Base-by-base conservation (phyloP, 2,797 vertebrate species). In the Mareca strepera region DNA sequence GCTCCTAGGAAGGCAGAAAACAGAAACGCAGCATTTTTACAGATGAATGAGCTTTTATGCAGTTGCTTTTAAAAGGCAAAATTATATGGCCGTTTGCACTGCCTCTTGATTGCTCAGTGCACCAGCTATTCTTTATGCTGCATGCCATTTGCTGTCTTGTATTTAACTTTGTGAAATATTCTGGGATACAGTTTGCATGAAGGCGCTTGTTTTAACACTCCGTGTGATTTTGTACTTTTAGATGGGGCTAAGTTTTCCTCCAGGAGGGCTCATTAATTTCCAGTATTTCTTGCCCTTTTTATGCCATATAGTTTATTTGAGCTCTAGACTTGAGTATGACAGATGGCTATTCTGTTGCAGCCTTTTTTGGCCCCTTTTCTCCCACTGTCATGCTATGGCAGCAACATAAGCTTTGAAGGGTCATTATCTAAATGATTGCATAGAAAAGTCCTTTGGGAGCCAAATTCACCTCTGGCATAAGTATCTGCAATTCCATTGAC, bases 1-100 rank as follows among this genome's bases (percentile, higher is more conserved):
- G 56, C 89, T 95, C 76, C 86, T 84, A 91, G 48, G 84, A 95
- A 90, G 62, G 43, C 79, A 95, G 75, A 95, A 94, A 97, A 93
- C 76, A 95, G 74, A 95, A 96, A 90, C 2, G 7, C 87, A 95
- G 92, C 91, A 86, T 93, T 97, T 96, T 94, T 92, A 84, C 82
- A 84, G 86, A 96, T 96, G 94, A 97, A 96, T 94, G 91, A 95
- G 92, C 82, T 96, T 96, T 95, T 96, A 93, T 96, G 88, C 82
- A 78, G 91, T 94, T 94, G 82, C 84, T 96, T 97, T 95, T 94
- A 96, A 97, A 95, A 95, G 80, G 83, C 64, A 0, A 95, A 97
- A 97, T 97, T 95, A 97, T 93, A 88, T 94, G 93, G 82, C 91
- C 90, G 52, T 93, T 97, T 96, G 81, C 72, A 68, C 93, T 96